Evolutionary conservation across 2,888 invertebrate species (phyloP), one percentile per base, ranked within the genome.

Genomic region (Ectropis crepuscularia): DNA sequence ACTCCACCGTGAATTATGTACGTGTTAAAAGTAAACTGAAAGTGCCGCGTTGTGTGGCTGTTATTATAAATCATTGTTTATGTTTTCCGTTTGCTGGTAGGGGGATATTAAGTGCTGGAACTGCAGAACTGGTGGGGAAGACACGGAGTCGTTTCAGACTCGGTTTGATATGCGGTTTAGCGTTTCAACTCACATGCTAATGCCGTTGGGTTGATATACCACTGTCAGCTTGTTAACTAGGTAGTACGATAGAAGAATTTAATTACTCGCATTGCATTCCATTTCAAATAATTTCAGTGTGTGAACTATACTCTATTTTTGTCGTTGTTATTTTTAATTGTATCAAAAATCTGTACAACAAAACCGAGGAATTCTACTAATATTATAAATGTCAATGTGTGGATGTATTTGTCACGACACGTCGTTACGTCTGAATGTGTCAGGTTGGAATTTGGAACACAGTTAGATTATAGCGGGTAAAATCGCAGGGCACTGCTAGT

Each of bases 1-100:
- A 91, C 92, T 89, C 83, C 85, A 75, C 84, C 86, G 88, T 92
- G 92, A 92, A 90, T 92, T 91, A 92, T 92, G 87, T 89, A 92
- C 92, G 92, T 91, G 92, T 92, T 92, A 92, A 92, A 92, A 92
- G 91, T 92, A 92, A 92, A 92, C 91, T 89, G 89, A 91, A 92
- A 92, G 92, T 92, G 89, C 86, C 89, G 86, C 90, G 88, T 87
- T 90, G 86, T 90, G 87, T 89, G 88, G 88, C 83, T 86, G 91
- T 90, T 92, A 92, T 89, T 91, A 93, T 93, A 93, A 93, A 93
- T 93, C 92, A 93, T 92, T 92, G 91, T 89, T 93, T 93, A 92
- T 92, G 93, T 88, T 92, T 93, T 93, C 93, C 92, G 93, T 91
- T 92, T 91, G 88, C 87, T 88, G 81, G 86, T 86, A 28, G 16